Conservation (phyloP, 2,888 invertebrate genomes). For the Enchytraeus crypticus region DNA sequence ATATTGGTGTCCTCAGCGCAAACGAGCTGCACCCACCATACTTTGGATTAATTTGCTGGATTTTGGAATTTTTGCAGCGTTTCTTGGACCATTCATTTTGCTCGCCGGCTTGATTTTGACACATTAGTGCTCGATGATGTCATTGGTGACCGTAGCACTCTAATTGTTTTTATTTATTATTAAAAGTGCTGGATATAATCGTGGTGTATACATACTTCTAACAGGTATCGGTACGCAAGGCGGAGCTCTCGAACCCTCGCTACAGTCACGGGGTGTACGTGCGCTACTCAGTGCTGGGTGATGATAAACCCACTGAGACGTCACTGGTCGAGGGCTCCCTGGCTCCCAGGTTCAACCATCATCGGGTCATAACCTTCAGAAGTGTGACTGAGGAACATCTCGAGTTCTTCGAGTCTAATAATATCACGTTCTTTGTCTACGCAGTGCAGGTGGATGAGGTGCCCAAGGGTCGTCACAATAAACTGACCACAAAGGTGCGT, state of each 20-base stretch:
- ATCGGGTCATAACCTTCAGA: constrained; percentile 37
- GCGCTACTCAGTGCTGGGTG: constrained; percentile 40
- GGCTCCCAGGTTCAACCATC: constrained; percentile 42
- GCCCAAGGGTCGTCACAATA: constrained; percentile 38
- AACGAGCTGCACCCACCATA: no score
- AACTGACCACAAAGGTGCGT: constrained; percentile 44
- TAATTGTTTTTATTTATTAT: no score
- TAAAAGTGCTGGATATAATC: no score
- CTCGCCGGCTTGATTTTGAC: no score
- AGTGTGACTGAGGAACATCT: constrained; percentile 42
- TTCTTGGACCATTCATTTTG: no score
- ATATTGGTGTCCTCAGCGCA: no score
- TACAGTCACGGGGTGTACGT: constrained; percentile 43
- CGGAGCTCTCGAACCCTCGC: constrained; percentile 41
- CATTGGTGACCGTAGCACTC: no score
- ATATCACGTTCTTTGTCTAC: constrained; percentile 45
- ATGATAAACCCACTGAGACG: constrained; percentile 35
- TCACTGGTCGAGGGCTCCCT: constrained; percentile 37
- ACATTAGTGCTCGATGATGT: no score
- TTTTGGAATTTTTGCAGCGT: no score
- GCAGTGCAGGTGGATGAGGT: constrained; percentile 45
- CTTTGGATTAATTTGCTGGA: no score
- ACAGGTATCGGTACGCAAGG: constrained; percentile 37
- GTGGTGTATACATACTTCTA: not conserved
- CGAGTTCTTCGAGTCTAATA: constrained; percentile 44